Percentiles rank a stretch among this genome's conserved stretches.
Evolutionary conservation across 2,888 invertebrate species (phyloP).

Genomic region (Osedax frankpressi): DNA sequence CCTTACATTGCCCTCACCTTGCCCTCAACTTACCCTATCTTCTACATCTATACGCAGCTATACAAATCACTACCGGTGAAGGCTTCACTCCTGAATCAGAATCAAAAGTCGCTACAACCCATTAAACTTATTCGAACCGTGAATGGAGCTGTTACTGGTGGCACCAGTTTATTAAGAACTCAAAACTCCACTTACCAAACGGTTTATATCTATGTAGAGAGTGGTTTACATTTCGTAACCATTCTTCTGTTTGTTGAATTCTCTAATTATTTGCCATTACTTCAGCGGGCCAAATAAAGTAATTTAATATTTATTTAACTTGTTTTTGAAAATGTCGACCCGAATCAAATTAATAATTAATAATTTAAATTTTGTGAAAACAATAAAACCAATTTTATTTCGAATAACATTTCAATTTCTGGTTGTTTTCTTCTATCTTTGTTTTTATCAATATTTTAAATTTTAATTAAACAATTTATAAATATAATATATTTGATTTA

Average conservation of each 20-base stretch:
- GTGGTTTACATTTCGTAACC: background rate
- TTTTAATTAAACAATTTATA: too few relatives aligned
- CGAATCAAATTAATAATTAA: background rate
- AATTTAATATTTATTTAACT: background rate
- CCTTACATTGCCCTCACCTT: background rate
- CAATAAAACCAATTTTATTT: too few relatives aligned
- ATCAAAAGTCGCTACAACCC: background rate
- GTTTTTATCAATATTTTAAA: too few relatives aligned
- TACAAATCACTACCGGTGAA: background rate
- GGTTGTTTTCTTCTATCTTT: too few relatives aligned
- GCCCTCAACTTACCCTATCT: background rate
- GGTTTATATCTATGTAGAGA: background rate
- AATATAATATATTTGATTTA: too few relatives aligned
- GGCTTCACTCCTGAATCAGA: background rate
- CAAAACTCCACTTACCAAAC: background rate
- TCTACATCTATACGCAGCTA: background rate
- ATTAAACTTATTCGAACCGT: background rate
- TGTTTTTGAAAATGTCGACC: background rate
- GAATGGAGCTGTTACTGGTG: background rate
- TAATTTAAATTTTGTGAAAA: background rate
- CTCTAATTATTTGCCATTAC: too few relatives aligned
- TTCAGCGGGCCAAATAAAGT: too few relatives aligned
- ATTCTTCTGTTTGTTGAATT: too few relatives aligned
- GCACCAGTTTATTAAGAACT: background rate
- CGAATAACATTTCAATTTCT: too few relatives aligned